Percentiles rank a stretch among this genome's conserved stretches.
These are phyloP conservation scores for Callyntrura sp. DNA, from an alignment of 2,888 invertebrate genomes.

Conservation along the genomic window DNA sequence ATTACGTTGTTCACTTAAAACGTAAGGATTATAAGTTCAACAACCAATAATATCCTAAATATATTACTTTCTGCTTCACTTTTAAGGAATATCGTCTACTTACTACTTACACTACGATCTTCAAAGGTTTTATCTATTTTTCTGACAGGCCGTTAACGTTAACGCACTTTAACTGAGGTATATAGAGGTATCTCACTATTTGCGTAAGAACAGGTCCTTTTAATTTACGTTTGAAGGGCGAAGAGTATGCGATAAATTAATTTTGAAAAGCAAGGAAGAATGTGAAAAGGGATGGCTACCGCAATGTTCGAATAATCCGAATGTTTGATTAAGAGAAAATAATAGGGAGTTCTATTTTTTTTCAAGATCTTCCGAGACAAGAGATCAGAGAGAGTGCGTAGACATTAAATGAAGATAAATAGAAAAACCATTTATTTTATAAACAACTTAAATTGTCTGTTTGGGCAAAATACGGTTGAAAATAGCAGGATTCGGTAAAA, in stretches of 20 bases:
- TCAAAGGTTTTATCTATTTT: background rate
- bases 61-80: background rate
- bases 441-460: too few relatives aligned
- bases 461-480: too few relatives aligned
- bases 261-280: constrained; percentile 66
- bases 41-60: background rate
- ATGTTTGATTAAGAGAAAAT: too few relatives aligned
- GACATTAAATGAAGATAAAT: too few relatives aligned
- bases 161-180: background rate
- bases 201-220: too few relatives aligned
- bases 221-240: too few relatives aligned
- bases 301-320: background rate
- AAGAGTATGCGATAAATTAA: constrained; percentile 73
- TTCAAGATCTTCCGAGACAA: too few relatives aligned
- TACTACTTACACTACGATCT: background rate
- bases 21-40: background rate
- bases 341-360: too few relatives aligned
- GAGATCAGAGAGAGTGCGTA: too few relatives aligned
- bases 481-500: too few relatives aligned
- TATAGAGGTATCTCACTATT: background rate
- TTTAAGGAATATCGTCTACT: background rate
- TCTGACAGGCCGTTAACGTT: background rate
- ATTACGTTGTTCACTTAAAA: too few relatives aligned
- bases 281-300: background rate
- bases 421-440: too few relatives aligned